Percentiles rank a stretch among this genome's conserved stretches.
Evolutionary conservation across 2,797 vertebrate genomes (phyloP).

Genomic region (Poeciliopsis gracilis): DNA sequence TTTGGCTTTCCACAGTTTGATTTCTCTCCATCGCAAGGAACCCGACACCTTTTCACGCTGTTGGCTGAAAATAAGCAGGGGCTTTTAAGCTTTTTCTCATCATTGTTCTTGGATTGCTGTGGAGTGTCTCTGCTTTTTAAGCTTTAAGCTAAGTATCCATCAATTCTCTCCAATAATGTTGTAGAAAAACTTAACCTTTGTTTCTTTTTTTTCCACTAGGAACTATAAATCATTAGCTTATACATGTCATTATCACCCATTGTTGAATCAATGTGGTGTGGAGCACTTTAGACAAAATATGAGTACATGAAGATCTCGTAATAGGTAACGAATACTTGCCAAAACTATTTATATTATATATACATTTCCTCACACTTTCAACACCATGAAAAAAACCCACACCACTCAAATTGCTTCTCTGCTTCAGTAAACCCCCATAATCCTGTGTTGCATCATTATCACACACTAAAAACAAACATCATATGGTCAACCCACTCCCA

Average conservation of each 20-base stretch:
- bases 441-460: not conserved
- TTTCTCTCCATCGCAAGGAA: not conserved
- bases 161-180: not conserved
- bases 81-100: not conserved
- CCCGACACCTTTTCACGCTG: not conserved
- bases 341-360: not conserved
- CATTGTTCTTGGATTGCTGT: not conserved
- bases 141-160: not conserved
- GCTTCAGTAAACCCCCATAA: not conserved
- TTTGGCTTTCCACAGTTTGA: not conserved
- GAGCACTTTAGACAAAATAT: not conserved
- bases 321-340: not conserved
- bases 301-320: not conserved
- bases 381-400: not conserved
- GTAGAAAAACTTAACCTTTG: no score
- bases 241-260: not conserved
- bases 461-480: not conserved
- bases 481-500: not conserved
- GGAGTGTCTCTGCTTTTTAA: not conserved
- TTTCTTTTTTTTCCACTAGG: no score
- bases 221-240: no score
- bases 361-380: not conserved
- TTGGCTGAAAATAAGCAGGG: not conserved
- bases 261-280: not conserved
- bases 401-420: not conserved